A percentile compares a stretch with the other conserved stretches of the same genome.
Conservation (phyloP, 2,113 vertebrate species). For the Ochotona curzoniae region DNA sequence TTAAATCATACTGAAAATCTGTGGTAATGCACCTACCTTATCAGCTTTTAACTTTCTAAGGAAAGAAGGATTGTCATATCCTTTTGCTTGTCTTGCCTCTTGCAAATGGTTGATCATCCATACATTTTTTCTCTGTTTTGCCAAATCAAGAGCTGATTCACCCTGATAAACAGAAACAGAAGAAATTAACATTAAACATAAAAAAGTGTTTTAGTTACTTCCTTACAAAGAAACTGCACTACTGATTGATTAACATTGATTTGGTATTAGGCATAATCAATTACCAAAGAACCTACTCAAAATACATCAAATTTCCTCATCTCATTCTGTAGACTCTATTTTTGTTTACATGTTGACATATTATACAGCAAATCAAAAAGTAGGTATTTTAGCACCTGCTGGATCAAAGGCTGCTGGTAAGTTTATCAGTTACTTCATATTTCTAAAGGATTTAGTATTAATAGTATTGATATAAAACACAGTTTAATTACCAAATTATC, state of each 20-base stretch:
- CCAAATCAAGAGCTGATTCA: constrained; percentile 97
- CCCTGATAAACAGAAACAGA: constrained; percentile 86
- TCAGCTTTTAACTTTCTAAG: constrained; percentile 98
- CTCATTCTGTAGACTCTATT: constrained; percentile 59
- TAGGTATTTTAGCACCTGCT: constrained; percentile 83
- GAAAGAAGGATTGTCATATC: constrained; percentile 98
- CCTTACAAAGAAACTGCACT: background rate
- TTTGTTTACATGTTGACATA: constrained; percentile 80
- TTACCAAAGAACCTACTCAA: constrained; percentile 29
- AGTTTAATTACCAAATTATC: background rate
- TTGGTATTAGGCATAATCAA: constrained; percentile 57
- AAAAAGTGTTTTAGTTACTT: constrained; percentile 60
- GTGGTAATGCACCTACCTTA: constrained; percentile 88
- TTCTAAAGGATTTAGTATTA: constrained; percentile 60
- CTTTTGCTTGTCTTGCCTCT: constrained; percentile 98
- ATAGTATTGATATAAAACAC: constrained; percentile 30
- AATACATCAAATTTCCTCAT: constrained; percentile 38
- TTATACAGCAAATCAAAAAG: constrained; percentile 85
- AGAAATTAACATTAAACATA: constrained; percentile 78
- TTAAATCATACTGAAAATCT: constrained; percentile 26
- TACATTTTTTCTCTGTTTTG: constrained; percentile 98
- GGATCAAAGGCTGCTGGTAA: constrained; percentile 84
- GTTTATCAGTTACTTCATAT: constrained; percentile 64
- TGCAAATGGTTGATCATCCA: constrained; percentile 99
- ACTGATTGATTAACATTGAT: constrained; percentile 51